Evolutionary conservation across 1,140 invertebrate genomes (phyloP).

Genomic region (Drosophila suzukii): DNA sequence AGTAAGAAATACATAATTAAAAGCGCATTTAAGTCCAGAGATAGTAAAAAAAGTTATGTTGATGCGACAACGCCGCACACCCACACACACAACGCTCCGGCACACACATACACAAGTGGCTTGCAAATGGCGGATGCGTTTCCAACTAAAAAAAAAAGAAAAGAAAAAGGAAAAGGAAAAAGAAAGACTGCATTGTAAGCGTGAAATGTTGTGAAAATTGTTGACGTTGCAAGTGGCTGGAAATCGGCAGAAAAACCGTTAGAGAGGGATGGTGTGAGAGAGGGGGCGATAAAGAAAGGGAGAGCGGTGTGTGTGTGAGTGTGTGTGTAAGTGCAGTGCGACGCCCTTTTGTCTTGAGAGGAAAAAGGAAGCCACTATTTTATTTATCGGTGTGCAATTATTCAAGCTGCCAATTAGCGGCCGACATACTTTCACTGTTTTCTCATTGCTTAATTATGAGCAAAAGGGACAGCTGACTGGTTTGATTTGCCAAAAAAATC

Average conservation of each 20-base stretch:
- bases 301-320: not conserved
- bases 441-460: constrained; percentile 39
- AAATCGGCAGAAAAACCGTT: constrained; percentile 46
- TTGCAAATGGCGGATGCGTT: constrained; percentile 80
- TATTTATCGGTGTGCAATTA: constrained; percentile 42
- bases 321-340: constrained; percentile 54
- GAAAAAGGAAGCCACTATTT: constrained; percentile 17
- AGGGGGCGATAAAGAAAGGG: not conserved
- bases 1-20: constrained; percentile 27
- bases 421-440: constrained; percentile 64
- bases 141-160: constrained; percentile 46
- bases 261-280: not conserved
- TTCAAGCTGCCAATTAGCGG: constrained; percentile 56
- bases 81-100: constrained; percentile 27
- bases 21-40: constrained; percentile 38
- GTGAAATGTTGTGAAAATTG: constrained; percentile 71
- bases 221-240: constrained; percentile 73
- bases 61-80: constrained; percentile 67
- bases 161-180: constrained; percentile 55
- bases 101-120: constrained; percentile 49
- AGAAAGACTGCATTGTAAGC: constrained; percentile 63
- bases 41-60: constrained; percentile 61
- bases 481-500: constrained; percentile 74
- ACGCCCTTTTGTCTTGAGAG: constrained; percentile 73
- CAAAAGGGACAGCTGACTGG: constrained; percentile 55